These are phyloP conservation scores for Gymnogyps californianus DNA, from an alignment of 2,113 vertebrate species.

Conservation along the genomic window DNA sequence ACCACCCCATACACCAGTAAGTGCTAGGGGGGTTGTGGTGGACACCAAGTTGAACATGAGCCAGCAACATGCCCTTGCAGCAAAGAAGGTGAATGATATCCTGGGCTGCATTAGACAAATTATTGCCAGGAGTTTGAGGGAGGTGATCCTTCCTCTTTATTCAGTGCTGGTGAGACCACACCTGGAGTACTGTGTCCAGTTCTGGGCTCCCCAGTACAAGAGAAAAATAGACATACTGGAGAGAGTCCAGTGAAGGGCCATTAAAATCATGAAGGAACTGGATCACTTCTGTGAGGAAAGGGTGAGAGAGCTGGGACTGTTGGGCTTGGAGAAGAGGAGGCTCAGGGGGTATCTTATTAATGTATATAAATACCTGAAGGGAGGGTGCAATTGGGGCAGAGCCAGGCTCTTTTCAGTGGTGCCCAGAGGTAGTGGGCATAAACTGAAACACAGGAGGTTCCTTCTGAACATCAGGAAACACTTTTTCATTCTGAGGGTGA, in stretches of 20 bases:
- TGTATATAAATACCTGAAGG: no score
- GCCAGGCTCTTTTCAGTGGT: no score
- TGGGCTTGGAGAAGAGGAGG: no score
- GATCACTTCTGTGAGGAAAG: neutral
- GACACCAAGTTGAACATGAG: neutral
- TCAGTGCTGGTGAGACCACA: neutral
- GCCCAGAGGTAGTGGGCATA: no score
- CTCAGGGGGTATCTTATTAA: no score
- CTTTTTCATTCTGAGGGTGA: neutral
- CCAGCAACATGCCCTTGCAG: neutral
- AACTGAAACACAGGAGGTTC: no score
- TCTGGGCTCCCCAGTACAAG: neutral
- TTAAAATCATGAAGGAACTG: neutral
- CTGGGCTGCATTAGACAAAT: neutral
- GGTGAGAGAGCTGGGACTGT: neutral
- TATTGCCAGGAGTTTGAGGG: neutral
- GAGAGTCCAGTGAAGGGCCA: neutral
- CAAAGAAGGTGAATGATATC: neutral
- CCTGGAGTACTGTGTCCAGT: neutral
- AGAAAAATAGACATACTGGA: neutral
- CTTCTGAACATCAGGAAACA: no score
- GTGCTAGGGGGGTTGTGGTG: neutral
- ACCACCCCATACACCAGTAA: neutral
- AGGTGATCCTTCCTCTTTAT: neutral
- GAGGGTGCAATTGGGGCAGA: no score